phyloP scores from a whole-genome alignment of 2,113 vertebrate species.

The Sinocyclocheilus grahami region DNA sequence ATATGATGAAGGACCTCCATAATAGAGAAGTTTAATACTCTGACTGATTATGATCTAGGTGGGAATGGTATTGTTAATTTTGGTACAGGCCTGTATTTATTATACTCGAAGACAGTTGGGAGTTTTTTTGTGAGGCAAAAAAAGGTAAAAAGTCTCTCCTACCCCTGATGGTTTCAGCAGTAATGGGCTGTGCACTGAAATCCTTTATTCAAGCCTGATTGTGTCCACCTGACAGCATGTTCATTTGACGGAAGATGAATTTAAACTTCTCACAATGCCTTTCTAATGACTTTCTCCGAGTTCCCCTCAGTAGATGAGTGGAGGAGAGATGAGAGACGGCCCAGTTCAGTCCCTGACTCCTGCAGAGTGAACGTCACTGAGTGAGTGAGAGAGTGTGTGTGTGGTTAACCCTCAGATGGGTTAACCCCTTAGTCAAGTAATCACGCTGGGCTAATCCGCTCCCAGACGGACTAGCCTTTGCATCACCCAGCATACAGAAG shows the following conservation, averaged over 20 bases:
- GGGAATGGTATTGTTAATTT: background rate
- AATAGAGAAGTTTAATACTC: conserved; percentile 2
- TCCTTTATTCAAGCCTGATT: background rate
- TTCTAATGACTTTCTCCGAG: conserved; percentile 36
- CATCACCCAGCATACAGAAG: conserved; percentile 44
- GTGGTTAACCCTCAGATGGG: conserved; percentile 41
- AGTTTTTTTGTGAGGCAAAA: background rate
- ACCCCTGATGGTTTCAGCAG: background rate
- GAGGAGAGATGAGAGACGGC: conserved; percentile 4
- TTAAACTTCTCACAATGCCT: conserved; percentile 20
- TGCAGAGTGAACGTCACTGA: too few relatives aligned
- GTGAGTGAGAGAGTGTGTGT: background rate
- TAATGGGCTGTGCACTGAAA: background rate
- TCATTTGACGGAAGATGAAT: background rate
- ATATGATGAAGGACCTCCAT: background rate
- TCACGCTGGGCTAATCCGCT: conserved; percentile 51
- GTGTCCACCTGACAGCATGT: conserved; percentile 22
- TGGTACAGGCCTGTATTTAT: background rate
- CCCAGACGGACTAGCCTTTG: conserved; percentile 46
- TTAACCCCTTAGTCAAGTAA: conserved; percentile 54
- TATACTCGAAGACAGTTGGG: background rate
- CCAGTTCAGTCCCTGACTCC: background rate
- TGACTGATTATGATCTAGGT: background rate
- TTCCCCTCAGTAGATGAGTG: conserved; percentile 1
- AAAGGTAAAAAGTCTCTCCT: background rate